phyloP scores from a whole-genome alignment of 1,140 invertebrate genomes.

The Liolophura sinensis region DNA sequence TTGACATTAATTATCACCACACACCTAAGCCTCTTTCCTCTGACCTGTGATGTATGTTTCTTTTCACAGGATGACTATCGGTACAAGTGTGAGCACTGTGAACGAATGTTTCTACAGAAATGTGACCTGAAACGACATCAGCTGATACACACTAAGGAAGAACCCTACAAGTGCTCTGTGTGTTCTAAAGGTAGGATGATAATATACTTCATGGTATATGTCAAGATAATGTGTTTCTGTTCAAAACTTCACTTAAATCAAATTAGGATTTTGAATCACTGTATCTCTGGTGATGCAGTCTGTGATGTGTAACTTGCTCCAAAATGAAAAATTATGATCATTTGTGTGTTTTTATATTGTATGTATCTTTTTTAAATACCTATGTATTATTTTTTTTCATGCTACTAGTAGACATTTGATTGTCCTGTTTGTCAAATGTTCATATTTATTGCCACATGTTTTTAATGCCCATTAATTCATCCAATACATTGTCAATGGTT shows the following conservation, averaged over 20 bases:
- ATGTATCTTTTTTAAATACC: too few species aligned
- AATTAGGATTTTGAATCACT: not conserved
- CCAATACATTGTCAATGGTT: too few species aligned
- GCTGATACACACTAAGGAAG: conserved; percentile 49
- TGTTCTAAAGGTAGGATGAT: conserved; percentile 41
- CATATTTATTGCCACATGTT: too few species aligned
- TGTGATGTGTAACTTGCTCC: too few species aligned
- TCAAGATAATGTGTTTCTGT: too few species aligned
- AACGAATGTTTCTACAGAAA: conserved; percentile 47
- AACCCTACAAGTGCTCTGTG: conserved; percentile 47
- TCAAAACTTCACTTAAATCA: too few species aligned
- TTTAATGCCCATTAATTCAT: too few species aligned
- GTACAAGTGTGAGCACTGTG: conserved; percentile 47
- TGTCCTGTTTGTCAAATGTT: too few species aligned
- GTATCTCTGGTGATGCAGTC: not conserved
- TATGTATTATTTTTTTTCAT: too few species aligned
- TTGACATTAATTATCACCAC: not conserved
- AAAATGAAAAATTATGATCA: too few species aligned
- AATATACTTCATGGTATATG: not conserved
- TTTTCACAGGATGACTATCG: conserved; percentile 27
- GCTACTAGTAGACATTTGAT: too few species aligned
- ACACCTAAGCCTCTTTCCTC: conserved; percentile 4
- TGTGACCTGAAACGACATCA: conserved; percentile 55
- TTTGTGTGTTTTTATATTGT: too few species aligned
- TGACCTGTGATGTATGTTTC: not conserved